A percentile compares a stretch with the other conserved stretches of the same genome.
Conservation (phyloP, 2,113 vertebrate species). For the Lycocorax pyrrhopterus region DNA sequence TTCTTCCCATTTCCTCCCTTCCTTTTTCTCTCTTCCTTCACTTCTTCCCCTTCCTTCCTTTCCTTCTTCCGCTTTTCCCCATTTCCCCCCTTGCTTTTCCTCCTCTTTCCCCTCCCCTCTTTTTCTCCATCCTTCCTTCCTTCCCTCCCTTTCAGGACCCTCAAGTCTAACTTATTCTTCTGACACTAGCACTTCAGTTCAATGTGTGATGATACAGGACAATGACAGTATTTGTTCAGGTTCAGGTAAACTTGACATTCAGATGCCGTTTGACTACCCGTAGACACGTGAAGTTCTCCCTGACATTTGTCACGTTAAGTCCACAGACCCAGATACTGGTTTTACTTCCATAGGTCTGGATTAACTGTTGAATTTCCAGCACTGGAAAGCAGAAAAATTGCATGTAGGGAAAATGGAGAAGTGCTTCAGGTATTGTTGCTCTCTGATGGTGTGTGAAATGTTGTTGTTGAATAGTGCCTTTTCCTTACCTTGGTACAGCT, state of each 20-base stretch:
- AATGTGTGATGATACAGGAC: not conserved
- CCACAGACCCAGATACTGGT: not conserved
- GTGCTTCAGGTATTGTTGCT: not conserved
- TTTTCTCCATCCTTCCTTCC: not conserved
- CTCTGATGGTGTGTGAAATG: rapidly evolving
- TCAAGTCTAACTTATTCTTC: not conserved
- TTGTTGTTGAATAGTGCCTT: not conserved
- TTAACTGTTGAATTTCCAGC: not conserved
- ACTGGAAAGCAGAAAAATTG: not conserved
- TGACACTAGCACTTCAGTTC: not conserved
- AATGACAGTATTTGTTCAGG: not conserved
- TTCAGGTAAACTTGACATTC: not conserved
- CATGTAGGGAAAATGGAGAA: not conserved
- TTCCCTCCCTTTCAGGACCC: not conserved
- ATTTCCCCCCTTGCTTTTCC: rapidly evolving
- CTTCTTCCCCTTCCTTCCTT: not conserved
- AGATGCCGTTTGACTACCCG: not conserved
- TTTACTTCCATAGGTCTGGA: not conserved
- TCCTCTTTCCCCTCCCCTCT: not conserved
- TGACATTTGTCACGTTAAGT: not conserved
- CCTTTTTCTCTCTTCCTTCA: not conserved
- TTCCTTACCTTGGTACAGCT: not conserved
- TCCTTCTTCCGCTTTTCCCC: too few relatives aligned
- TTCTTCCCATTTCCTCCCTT: not conserved
- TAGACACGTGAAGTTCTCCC: not conserved